Percentiles rank a stretch among this genome's conserved stretches.
phyloP scores from a whole-genome alignment of 2,797 vertebrate species.

The Clangula hyemalis region DNA sequence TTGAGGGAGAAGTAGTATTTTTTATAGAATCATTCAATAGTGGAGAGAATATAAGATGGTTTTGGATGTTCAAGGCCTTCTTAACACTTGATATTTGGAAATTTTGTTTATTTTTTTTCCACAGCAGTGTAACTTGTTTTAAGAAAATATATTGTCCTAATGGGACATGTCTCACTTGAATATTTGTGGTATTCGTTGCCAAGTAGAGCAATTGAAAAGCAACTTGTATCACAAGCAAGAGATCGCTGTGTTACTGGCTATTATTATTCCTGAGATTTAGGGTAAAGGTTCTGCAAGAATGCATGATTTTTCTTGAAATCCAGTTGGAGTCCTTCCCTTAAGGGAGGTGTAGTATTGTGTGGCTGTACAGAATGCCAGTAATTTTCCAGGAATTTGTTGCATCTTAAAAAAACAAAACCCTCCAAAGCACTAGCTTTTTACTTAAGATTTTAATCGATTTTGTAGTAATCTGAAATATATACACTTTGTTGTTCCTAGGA shows the following conservation, averaged over 20 bases:
- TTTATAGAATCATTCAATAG: neutral
- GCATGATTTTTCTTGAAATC: neutral
- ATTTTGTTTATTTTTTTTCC: neutral
- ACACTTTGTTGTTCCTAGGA: constrained; percentile 75
- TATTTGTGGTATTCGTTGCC: neutral
- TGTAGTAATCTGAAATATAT: neutral
- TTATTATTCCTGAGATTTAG: neutral
- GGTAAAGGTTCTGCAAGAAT: neutral
- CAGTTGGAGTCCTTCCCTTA: neutral
- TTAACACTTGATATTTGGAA: neutral
- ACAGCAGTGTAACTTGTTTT: neutral
- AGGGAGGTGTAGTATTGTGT: neutral
- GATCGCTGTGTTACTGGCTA: neutral
- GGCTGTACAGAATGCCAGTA: neutral
- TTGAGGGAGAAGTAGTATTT: neutral
- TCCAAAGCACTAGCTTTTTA: neutral
- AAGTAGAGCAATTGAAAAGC: neutral
- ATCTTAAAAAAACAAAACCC: neutral
- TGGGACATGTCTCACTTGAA: neutral
- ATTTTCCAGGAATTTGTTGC: neutral
- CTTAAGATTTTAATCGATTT: neutral
- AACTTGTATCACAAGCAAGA: neutral
- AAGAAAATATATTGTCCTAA: neutral
- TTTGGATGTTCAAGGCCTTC: neutral
- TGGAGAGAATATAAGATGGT: neutral